Percentiles rank a stretch among this genome's conserved stretches.
Conservation (phyloP, 2,113 vertebrate genomes). For the Azemiops feae region DNA sequence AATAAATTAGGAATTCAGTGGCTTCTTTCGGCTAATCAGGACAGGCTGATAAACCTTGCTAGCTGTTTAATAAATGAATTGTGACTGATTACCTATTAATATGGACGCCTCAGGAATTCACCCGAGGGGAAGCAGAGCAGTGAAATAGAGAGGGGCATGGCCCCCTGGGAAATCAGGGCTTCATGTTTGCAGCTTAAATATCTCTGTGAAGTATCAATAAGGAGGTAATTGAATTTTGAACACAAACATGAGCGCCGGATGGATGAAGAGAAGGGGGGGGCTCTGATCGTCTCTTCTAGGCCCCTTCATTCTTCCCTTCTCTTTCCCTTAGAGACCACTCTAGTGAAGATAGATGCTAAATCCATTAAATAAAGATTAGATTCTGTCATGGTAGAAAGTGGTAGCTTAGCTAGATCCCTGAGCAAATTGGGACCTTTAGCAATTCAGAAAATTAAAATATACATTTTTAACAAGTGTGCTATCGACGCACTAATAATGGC, state of each 20-base stretch:
- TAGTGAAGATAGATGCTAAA: conserved; percentile 98
- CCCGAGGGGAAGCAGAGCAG: conserved; percentile 82
- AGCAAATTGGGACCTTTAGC: conserved; percentile 77
- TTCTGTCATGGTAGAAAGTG: conserved; percentile 85
- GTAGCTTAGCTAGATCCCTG: conserved; percentile 80
- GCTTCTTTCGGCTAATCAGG: conserved; percentile 98
- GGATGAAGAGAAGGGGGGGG: conserved; percentile 79
- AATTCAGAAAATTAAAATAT: conserved; percentile 84
- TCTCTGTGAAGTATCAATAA: conserved; percentile 99
- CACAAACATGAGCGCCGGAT: conserved; percentile 99
- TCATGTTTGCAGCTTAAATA: conserved; percentile 99
- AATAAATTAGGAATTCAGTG: conserved; percentile 99
- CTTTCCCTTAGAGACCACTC: conserved; percentile 82
- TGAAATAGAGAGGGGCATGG: conserved; percentile 99
- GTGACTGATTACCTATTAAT: conserved; percentile 99
- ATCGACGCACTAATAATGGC: conserved; percentile 64
- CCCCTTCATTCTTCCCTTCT: conserved; percentile 76
- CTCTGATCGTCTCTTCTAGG: conserved; percentile 81
- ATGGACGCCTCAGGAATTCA: conserved; percentile 99
- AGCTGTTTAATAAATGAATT: conserved; percentile 99
- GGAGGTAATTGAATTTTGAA: conserved; percentile 99
- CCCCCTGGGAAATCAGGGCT: conserved; percentile 98
- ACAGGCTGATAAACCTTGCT: conserved; percentile 95
- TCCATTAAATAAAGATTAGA: conserved; percentile 99
- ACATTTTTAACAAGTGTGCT: conserved; percentile 82